These are phyloP conservation scores for Balearica regulorum DNA, from an alignment of 2,797 vertebrate species.

Conservation along the genomic window DNA sequence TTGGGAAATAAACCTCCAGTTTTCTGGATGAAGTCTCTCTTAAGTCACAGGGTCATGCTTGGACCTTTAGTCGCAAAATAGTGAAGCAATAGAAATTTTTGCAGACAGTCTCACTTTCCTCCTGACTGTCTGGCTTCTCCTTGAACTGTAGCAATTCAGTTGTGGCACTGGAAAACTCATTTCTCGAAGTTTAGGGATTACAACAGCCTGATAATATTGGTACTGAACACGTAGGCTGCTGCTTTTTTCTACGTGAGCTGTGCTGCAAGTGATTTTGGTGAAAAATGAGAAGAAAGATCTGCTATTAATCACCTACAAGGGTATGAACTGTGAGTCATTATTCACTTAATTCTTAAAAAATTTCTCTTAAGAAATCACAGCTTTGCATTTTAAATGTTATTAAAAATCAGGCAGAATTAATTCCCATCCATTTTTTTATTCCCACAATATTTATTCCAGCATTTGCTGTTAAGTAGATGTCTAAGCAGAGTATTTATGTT, in stretches of 20 bases:
- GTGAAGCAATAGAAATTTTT: not conserved
- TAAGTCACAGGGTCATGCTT: not conserved
- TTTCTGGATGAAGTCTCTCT: not conserved
- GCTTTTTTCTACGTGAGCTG: not conserved
- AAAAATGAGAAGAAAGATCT: not conserved
- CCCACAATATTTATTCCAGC: conserved; percentile 29
- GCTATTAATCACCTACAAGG: not conserved
- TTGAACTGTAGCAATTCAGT: not conserved
- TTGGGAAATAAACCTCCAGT: not conserved
- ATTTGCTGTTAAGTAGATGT: not conserved
- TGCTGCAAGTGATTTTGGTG: not conserved
- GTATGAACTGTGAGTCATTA: not conserved
- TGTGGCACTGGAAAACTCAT: not conserved
- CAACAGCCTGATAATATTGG: not conserved
- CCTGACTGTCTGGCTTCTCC: not conserved
- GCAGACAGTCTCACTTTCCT: not conserved
- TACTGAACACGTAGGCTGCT: not conserved
- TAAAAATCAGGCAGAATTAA: conserved; percentile 10
- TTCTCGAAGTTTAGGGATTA: not conserved
- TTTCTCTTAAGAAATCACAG: not conserved
- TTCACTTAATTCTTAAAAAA: not conserved
- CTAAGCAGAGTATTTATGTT: not conserved
- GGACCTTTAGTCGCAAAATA: not conserved
- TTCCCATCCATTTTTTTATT: not conserved
- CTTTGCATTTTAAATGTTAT: conserved; percentile 3